A percentile compares a stretch with the other conserved stretches of the same genome.
phyloP scores from a whole-genome alignment of 2,797 vertebrate species.

The Petrocephalus sullivani region DNA sequence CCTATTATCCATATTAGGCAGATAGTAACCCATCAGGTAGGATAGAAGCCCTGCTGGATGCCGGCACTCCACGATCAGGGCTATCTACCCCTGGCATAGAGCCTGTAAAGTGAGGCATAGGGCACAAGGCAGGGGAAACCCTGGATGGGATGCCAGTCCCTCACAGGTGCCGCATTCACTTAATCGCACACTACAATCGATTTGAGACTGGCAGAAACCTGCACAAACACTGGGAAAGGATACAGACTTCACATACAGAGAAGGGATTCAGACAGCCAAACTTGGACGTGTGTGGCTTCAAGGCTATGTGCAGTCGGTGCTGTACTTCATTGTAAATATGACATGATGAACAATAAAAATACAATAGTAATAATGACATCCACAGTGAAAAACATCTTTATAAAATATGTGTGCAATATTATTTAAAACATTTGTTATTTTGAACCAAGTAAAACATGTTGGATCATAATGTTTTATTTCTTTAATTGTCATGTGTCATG shows the following conservation, averaged over 20 bases:
- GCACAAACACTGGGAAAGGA: not conserved
- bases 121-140: not conserved
- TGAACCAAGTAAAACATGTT: not conserved
- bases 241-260: not conserved
- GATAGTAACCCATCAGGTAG: no score
- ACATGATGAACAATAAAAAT: not conserved
- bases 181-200: not conserved
- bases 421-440: not conserved
- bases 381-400: not conserved
- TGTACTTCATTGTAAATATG: slow-evolving; percentile 6
- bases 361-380: not conserved
- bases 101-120: not conserved
- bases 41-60: no score
- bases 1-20: no score
- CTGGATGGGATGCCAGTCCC: not conserved
- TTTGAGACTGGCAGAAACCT: not conserved
- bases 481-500: not conserved
- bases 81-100: not conserved
- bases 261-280: not conserved
- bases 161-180: not conserved
- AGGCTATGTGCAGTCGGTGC: not conserved
- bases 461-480: not conserved
- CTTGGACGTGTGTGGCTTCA: not conserved
- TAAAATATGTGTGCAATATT: not conserved
- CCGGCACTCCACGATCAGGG: no score